phyloP scores from a whole-genome alignment of 2,113 vertebrate genomes.

The Dendropsophus ebraccatus region DNA sequence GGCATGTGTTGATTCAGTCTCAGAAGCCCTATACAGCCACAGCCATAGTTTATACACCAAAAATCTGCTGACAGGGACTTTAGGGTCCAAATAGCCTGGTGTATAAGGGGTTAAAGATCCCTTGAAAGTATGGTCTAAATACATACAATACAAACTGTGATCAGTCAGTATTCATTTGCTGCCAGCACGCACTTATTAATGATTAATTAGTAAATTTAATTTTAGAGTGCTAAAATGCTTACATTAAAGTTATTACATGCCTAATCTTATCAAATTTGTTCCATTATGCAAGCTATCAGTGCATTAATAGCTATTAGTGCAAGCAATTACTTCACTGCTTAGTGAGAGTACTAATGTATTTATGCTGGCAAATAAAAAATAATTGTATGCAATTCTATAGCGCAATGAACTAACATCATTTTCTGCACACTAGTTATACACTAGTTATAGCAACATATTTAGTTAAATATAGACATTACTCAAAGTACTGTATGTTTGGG shows the following conservation, averaged over 20 bases:
- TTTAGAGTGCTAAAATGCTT: conserved; percentile 7
- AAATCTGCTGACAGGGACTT: too few species aligned
- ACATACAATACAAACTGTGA: background rate
- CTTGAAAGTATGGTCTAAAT: background rate
- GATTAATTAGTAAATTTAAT: conserved; percentile 25
- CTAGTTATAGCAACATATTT: background rate
- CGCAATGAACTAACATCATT: background rate
- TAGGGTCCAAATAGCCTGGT: too few species aligned
- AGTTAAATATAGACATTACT: background rate
- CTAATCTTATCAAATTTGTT: conserved; percentile 30
- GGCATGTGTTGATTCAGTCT: too few species aligned
- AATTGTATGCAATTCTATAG: background rate
- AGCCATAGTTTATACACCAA: too few species aligned
- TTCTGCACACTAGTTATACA: background rate
- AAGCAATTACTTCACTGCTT: conserved; percentile 27
- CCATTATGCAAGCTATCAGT: conserved; percentile 37
- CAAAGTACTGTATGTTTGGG: too few species aligned
- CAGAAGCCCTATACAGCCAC: too few species aligned
- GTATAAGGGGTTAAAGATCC: background rate
- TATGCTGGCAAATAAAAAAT: conserved; percentile 14
- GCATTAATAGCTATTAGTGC: conserved; percentile 32
- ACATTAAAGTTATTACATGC: conserved; percentile 30
- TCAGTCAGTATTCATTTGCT: background rate
- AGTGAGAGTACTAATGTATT: conserved; percentile 7
- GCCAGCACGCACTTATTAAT: conserved; percentile 9